Evolutionary conservation across 2,113 vertebrate species (phyloP), one percentile per base, ranked within the genome.

Genomic region (Colius striatus): DNA sequence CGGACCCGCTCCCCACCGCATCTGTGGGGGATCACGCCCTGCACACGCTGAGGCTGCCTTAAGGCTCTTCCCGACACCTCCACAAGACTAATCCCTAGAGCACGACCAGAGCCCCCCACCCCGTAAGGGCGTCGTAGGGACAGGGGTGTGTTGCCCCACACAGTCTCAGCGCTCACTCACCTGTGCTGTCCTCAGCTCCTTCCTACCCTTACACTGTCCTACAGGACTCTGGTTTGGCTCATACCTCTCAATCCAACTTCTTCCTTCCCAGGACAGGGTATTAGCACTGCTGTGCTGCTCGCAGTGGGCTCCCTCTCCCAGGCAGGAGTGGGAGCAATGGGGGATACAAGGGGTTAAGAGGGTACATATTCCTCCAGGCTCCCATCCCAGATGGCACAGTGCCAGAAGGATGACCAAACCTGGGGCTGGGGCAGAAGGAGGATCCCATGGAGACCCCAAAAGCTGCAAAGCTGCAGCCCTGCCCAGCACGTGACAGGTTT

Each of bases 341-440:
- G 14, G 27, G 8, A 19, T n/a, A n/a, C n/a, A 5, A 53, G 51
- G 22, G 23, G 51, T 23, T n/a, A n/a, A n/a, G n/a, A n/a, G n/a
- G n/a, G n/a, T n/a, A n/a, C n/a, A n/a, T n/a, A n/a, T n/a, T n/a
- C n/a, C n/a, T n/a, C n/a, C n/a, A n/a, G n/a, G 53, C 32, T 66
- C n/a, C 74, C 2, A 3, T 70, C 67, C 36, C 48, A 71, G 15
- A 34, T 32, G 11, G n/a, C n/a, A 51, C 11, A 72, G 36, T 66
- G 51, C 38, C 11, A 17, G 18, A 41, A 25, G 34, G 12, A 41
- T 1, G 6, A 36, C 16, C 58, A 72, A 58, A 27, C 22, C 13
- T 3, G 0, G 13, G 17, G 16, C 36, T 2, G 1, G 1, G 0
- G 5, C 45, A 16, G 26, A 3, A 1, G 36, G 47, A 62, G 23